Evolutionary conservation across 2,888 invertebrate species (phyloP).

Genomic region (Halictus ligatus): DNA sequence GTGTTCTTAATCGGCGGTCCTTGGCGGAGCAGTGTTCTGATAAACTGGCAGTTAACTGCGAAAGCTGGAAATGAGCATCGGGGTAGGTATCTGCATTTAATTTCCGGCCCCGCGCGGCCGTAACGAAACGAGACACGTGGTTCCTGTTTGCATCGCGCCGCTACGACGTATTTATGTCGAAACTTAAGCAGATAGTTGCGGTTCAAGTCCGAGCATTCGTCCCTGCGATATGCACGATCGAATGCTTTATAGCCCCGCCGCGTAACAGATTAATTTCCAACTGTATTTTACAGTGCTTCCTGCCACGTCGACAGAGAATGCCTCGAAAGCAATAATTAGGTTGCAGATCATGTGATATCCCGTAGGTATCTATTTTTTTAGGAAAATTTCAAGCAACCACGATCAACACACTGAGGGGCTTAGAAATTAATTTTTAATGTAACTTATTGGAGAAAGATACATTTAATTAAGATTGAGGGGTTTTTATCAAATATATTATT

Average conservation of each 20-base stretch:
- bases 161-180: slow-evolving; percentile 62
- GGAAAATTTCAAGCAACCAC: neutral
- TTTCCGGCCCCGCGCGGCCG: slow-evolving; percentile 43
- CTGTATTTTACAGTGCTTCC: neutral
- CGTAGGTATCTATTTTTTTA: neutral
- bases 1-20: neutral
- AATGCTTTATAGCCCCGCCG: slow-evolving; percentile 11
- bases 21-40: slow-evolving; percentile 2
- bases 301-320: neutral
- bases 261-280: slow-evolving; percentile 4
- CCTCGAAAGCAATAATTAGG: neutral
- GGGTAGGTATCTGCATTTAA: slow-evolving; percentile 55
- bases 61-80: slow-evolving; percentile 56
- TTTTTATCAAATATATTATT: no score
- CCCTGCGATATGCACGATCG: slow-evolving; percentile 13
- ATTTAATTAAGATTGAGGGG: no score
- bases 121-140: slow-evolving; percentile 41
- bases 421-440: no score
- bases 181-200: slow-evolving; percentile 55
- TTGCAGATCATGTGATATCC: neutral
- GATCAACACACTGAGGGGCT: neutral
- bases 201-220: slow-evolving; percentile 26
- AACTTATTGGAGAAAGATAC: neutral
- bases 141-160: slow-evolving; percentile 36
- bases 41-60: slow-evolving; percentile 49